A percentile compares a stretch with the other conserved stretches of the same genome.
These are phyloP conservation scores for Marronus borbonicus DNA, from an alignment of 2,888 invertebrate species.

Conservation along the genomic window DNA sequence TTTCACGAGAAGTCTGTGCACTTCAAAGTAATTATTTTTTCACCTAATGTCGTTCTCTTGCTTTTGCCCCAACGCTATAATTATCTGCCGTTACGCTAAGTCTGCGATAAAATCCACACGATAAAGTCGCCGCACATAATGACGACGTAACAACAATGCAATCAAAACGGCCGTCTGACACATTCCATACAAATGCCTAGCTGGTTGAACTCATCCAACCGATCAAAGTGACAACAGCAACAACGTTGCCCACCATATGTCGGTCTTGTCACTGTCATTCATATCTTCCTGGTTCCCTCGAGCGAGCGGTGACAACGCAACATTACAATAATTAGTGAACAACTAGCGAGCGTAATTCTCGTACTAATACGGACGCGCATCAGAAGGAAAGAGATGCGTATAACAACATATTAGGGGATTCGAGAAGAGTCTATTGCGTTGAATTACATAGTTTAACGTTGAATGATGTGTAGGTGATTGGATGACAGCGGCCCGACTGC, in stretches of 20 bases:
- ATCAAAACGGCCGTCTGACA: slow-evolving; percentile 21
- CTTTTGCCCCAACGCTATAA: background rate
- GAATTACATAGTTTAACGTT: slow-evolving; percentile 23
- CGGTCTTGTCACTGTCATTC: slow-evolving; percentile 33
- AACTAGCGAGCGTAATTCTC: slow-evolving; percentile 13
- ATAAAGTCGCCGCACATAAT: slow-evolving; percentile 22
- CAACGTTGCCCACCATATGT: slow-evolving; percentile 32
- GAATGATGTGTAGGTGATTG: slow-evolving; percentile 56
- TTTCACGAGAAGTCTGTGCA: background rate
- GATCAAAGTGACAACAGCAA: slow-evolving; percentile 7
- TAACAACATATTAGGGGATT: background rate
- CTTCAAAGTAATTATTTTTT: background rate
- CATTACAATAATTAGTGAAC: slow-evolving; percentile 39
- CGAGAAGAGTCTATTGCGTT: slow-evolving; percentile 26
- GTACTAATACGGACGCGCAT: background rate
- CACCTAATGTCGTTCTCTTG: background rate
- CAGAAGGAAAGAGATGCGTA: background rate
- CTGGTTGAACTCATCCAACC: slow-evolving; percentile 15
- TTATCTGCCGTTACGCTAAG: slow-evolving; percentile 10
- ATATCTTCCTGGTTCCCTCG: slow-evolving; percentile 18
- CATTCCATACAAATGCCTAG: slow-evolving; percentile 6
- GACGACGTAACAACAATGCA: slow-evolving; percentile 18
- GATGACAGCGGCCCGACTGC: slow-evolving; percentile 57
- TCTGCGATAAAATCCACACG: slow-evolving; percentile 22
- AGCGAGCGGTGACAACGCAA: slow-evolving; percentile 26